Evolutionary conservation across 2,113 vertebrate species (phyloP), one percentile per base, ranked within the genome.

Genomic region (Oryzias melastigma): DNA sequence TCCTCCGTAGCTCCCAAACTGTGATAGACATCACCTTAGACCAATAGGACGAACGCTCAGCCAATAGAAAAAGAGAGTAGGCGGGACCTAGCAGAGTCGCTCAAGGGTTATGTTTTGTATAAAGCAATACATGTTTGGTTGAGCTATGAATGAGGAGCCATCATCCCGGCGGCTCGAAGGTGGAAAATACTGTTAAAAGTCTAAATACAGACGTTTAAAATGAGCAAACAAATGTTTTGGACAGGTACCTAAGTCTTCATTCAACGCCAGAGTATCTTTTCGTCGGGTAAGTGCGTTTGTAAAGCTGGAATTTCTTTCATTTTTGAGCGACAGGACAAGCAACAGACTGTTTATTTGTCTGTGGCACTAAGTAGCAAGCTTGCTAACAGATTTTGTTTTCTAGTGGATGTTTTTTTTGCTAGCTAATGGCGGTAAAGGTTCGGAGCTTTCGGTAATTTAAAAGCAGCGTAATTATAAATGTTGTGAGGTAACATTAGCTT

Each of bases 341-440:
- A 85, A 62, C 80, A 71, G 85, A 86, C 64, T 35, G 35, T 35
- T 77, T 88, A 88, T 89, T 90, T 89, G 87, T 90, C 88, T 89
- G 82, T 89, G 82, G 81, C 83, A 89, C 84, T 87, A 88, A 92
- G 85, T 91, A 91, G 88, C 90, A 73, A 81, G 85, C 69, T 69
- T 85, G 87, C 84, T 90, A 89, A 87, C 86, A 79, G 70, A 65
- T 80, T 84, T 82, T 73, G 70, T 80, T 58, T 64, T 16, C 13
- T 19, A 12, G 43, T 35, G 55, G 20, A 52, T 14, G 4, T 56
- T 46, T 56, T 29, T 61, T 80, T 71, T 77, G 18, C 7, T 27
- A 44, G 59, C 40, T 6, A 58, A 55, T 10, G 47, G 52, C 43
- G 52, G 55, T 45, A 40, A 14, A 24, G 5, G 14, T 44, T 43